phyloP scores from a whole-genome alignment of 2,888 invertebrate genomes.

The Hydrotaea diabolus region DNA sequence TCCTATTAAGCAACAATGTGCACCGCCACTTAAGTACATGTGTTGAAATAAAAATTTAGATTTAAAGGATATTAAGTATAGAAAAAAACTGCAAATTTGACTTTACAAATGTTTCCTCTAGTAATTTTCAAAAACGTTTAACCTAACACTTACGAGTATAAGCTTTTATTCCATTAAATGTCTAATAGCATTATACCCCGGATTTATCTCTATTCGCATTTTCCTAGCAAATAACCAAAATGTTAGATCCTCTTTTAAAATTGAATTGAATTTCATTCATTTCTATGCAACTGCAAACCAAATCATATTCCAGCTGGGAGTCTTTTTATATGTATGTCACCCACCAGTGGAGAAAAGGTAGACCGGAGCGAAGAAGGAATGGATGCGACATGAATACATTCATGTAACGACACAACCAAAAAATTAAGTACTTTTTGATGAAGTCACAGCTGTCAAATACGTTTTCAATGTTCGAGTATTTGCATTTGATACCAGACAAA shows the following conservation, averaged over 20 bases:
- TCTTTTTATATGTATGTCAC: background rate
- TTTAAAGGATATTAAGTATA: too few species aligned
- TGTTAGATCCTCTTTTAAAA: slow-evolving; percentile 6
- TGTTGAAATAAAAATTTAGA: too few species aligned
- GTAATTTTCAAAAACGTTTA: too few species aligned
- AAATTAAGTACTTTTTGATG: slow-evolving; percentile 40
- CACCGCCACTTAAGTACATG: too few species aligned
- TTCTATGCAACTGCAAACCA: slow-evolving; percentile 19
- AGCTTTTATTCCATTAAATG: background rate
- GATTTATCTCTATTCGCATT: background rate
- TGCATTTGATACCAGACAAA: slow-evolving; percentile 36
- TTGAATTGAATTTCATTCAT: slow-evolving; percentile 12
- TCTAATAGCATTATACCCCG: background rate
- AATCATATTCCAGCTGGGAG: background rate
- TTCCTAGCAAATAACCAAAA: background rate
- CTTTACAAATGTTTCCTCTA: too few species aligned
- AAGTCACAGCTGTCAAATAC: slow-evolving; percentile 40
- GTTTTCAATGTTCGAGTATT: slow-evolving; percentile 35
- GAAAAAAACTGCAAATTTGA: too few species aligned
- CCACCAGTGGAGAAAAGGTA: background rate
- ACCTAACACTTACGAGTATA: background rate
- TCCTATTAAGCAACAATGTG: too few species aligned
- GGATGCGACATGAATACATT: slow-evolving; percentile 16
- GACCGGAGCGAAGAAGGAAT: background rate
- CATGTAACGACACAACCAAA: slow-evolving; percentile 24